Percentiles rank a stretch among this genome's conserved stretches.
Conservation (phyloP, 2,113 vertebrate species). For the Nycticebus coucang region DNA sequence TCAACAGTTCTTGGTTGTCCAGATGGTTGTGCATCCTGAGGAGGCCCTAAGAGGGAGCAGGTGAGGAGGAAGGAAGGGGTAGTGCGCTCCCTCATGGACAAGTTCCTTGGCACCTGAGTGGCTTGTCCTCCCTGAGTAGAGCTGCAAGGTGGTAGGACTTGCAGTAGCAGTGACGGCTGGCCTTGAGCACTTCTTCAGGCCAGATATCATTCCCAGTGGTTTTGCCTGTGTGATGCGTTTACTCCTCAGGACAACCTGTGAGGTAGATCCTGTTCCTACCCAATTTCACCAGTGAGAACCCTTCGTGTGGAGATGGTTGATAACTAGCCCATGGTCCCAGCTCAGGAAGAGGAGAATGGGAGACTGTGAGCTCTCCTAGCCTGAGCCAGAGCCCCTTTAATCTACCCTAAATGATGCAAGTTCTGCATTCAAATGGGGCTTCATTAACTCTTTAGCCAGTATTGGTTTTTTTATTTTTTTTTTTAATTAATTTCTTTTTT, state of each 20-base stretch:
- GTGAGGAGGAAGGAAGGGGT: not conserved
- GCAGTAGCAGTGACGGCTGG: not conserved
- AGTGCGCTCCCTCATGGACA: not conserved
- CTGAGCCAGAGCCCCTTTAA: not conserved
- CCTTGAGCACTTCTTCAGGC: not conserved
- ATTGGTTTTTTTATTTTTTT: too few species aligned
- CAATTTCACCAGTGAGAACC: not conserved
- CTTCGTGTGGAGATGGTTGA: too few species aligned
- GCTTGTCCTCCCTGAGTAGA: not conserved
- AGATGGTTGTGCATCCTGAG: not conserved
- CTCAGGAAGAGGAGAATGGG: not conserved
- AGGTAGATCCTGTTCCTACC: not conserved
- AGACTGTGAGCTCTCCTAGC: not conserved
- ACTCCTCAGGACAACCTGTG: not conserved
- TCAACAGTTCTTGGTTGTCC: not conserved
- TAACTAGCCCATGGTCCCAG: not conserved
- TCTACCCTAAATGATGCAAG: not conserved
- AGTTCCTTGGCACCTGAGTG: not conserved
- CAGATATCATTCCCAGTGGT: accelerated
- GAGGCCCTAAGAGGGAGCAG: not conserved
- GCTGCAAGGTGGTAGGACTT: not conserved
- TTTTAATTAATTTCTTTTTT: too few species aligned
- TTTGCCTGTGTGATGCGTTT: too few species aligned
- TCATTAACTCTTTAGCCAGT: not conserved
- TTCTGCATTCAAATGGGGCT: not conserved